These are phyloP conservation scores for Brenthis daphne DNA, from an alignment of 2,888 invertebrate genomes.

Conservation along the genomic window DNA sequence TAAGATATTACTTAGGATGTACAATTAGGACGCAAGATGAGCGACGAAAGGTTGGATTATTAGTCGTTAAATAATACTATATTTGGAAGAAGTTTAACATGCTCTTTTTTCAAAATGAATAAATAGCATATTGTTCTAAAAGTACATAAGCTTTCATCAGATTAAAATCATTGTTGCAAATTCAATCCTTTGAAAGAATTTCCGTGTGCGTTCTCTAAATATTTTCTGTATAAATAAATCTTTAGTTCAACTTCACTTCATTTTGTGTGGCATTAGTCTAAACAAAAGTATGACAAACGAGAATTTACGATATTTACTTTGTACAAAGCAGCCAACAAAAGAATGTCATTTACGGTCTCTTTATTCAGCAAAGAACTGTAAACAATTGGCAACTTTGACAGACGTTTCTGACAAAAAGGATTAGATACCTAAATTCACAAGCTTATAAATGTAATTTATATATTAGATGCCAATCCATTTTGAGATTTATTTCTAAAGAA, in stretches of 20 bases:
- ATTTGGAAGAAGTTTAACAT: too few relatives aligned
- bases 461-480: conserved; percentile 35
- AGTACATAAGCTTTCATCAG: background rate
- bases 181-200: conserved; percentile 30
- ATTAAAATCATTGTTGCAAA: conserved; percentile 18
- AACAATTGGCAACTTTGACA: conserved; percentile 78
- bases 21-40: too few relatives aligned
- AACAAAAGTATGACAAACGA: conserved; percentile 61
- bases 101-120: too few relatives aligned
- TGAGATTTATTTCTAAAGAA: conserved; percentile 44
- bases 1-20: too few relatives aligned
- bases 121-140: too few relatives aligned
- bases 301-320: conserved; percentile 76
- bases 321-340: conserved; percentile 63
- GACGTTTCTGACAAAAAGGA: conserved; percentile 74
- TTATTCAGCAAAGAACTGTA: conserved; percentile 65
- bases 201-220: conserved; percentile 28
- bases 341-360: conserved; percentile 67
- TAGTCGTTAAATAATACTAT: too few relatives aligned
- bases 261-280: conserved; percentile 59
- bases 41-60: too few relatives aligned
- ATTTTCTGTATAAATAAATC: conserved; percentile 33
- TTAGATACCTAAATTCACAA: conserved; percentile 53
- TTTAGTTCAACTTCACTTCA: conserved; percentile 39
- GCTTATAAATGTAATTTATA: conserved; percentile 36